A percentile compares a stretch with the other conserved stretches of the same genome.
phyloP scores from a whole-genome alignment of 2,797 vertebrate genomes.

The Glossophaga mutica region DNA sequence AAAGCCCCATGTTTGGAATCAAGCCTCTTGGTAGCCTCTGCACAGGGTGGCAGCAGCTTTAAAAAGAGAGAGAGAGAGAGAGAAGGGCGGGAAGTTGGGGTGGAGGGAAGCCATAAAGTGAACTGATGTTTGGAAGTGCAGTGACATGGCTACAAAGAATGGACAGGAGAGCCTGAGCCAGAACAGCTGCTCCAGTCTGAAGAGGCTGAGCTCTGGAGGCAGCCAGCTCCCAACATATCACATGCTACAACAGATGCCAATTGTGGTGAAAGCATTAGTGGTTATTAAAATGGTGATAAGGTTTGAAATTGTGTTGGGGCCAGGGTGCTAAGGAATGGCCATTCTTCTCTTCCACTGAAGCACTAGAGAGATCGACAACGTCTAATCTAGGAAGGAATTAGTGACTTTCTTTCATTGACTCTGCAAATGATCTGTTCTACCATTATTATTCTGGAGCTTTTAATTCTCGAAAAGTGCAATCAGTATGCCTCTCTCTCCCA shows the following conservation, averaged over 20 bases:
- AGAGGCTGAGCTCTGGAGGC: constrained; percentile 73
- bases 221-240: constrained; percentile 62
- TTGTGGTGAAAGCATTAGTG: constrained; percentile 68
- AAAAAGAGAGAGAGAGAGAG: constrained; percentile 48
- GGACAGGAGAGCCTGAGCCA: constrained; percentile 66
- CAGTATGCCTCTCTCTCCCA: neutral
- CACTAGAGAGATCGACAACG: constrained; percentile 39
- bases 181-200: constrained; percentile 79
- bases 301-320: constrained; percentile 65
- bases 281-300: constrained; percentile 66
- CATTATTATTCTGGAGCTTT: neutral
- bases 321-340: constrained; percentile 51
- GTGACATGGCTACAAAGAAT: constrained; percentile 74
- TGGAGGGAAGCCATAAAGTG: constrained; percentile 65
- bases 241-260: constrained; percentile 71
- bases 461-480: neutral
- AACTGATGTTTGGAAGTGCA: constrained; percentile 77
- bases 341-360: neutral
- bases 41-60: constrained; percentile 58
- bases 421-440: constrained; percentile 52
- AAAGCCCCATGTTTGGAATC: constrained; percentile 58
- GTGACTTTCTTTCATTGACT: constrained; percentile 67
- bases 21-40: constrained; percentile 52
- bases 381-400: constrained; percentile 65
- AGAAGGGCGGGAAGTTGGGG: too few relatives aligned